These are phyloP conservation scores for Psylliodes chrysocephalus DNA, from an alignment of 2,888 invertebrate genomes.

Conservation along the genomic window DNA sequence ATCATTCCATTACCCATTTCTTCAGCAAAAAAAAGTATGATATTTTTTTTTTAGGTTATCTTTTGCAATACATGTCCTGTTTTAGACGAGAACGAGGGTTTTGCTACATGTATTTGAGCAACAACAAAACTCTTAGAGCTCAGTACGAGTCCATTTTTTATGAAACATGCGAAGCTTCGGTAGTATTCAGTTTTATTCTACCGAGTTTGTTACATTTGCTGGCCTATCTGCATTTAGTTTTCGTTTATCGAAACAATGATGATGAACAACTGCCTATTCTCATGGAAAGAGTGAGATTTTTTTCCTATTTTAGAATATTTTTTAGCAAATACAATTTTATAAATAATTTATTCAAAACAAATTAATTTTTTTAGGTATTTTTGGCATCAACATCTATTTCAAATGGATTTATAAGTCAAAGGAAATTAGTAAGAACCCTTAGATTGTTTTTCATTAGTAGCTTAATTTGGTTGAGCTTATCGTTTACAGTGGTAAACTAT, in stretches of 20 bases:
- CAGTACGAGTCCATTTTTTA: constrained; percentile 63
- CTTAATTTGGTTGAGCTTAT: constrained; percentile 76
- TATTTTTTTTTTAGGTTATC: no score
- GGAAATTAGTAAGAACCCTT: constrained; percentile 74
- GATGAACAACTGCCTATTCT: constrained; percentile 85
- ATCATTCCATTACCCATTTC: no score
- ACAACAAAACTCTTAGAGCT: constrained; percentile 31
- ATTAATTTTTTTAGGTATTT: constrained; percentile 74
- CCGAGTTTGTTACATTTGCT: constrained; percentile 78
- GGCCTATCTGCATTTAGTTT: constrained; percentile 79
- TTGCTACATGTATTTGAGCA: constrained; percentile 66
- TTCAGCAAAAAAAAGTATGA: no score
- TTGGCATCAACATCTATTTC: constrained; percentile 77
- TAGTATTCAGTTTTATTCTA: constrained; percentile 77
- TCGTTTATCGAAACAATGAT: constrained; percentile 79
- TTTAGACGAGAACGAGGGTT: constrained; percentile 75
- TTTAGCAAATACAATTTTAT: no score
- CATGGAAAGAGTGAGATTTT: constrained; percentile 77
- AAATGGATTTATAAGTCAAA: constrained; percentile 74
- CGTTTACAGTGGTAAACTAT: constrained; percentile 72
- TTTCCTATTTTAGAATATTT: constrained; percentile 78
- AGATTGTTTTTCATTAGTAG: constrained; percentile 80
- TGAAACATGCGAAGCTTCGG: constrained; percentile 76
- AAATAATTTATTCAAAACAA: no score
- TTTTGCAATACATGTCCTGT: constrained; percentile 27